Conservation (phyloP, 1,140 invertebrate genomes). For the Nymphalis io region DNA sequence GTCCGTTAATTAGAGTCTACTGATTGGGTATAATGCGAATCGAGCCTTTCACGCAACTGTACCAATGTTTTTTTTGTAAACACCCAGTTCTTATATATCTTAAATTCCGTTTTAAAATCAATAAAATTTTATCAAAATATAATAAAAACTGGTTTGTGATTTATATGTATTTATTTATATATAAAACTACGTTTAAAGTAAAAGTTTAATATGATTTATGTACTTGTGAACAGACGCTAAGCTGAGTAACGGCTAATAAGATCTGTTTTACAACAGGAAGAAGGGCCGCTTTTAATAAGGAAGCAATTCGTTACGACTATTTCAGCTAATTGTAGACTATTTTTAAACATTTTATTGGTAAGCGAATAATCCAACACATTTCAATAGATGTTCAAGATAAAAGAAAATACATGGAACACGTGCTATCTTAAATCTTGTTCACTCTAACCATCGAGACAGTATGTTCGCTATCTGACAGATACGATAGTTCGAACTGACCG, state of each 20-base stretch:
- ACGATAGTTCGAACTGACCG: conserved; percentile 23
- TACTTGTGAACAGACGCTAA: conserved; percentile 14
- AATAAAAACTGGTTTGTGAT: not conserved
- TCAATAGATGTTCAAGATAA: not conserved
- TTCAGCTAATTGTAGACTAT: conserved; percentile 40
- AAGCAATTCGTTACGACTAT: conserved; percentile 48
- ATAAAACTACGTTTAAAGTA: too few relatives aligned
- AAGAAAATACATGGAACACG: conserved; percentile 15
- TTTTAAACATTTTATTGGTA: conserved; percentile 28
- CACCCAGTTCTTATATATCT: not conserved
- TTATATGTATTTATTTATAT: not conserved
- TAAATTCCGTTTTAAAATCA: too few relatives aligned
- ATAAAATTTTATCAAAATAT: too few relatives aligned
- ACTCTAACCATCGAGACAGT: conserved; percentile 11
- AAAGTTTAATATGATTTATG: not conserved
- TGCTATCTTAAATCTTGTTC: conserved; percentile 9
- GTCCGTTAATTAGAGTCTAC: conserved; percentile 41
- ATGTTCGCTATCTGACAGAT: conserved; percentile 26
- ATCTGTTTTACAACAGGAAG: conserved; percentile 44
- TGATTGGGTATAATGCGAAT: conserved; percentile 39
- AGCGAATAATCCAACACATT: conserved; percentile 7
- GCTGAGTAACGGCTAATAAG: conserved; percentile 34
- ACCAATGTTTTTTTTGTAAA: not conserved
- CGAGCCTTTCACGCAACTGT: conserved; percentile 24
- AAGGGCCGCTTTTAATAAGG: conserved; percentile 47